Conservation (phyloP, 1,140 invertebrate species). For the Steinernema khuongi region DNA sequence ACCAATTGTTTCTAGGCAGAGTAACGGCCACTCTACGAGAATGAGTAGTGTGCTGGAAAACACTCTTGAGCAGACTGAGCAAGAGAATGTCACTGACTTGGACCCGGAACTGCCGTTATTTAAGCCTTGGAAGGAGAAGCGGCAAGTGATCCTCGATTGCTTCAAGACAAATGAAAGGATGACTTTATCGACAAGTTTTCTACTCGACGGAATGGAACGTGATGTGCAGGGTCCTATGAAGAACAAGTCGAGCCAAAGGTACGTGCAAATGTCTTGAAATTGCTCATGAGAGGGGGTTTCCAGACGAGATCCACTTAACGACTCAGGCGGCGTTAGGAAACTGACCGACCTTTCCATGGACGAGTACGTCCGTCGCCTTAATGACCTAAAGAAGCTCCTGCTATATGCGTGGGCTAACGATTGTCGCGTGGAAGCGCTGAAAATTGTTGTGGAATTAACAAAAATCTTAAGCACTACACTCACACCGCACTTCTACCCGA, state of each 20-base stretch:
- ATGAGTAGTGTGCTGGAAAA: neutral
- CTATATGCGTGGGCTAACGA: neutral
- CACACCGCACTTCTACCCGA: conserved; percentile 88
- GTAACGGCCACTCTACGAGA: neutral
- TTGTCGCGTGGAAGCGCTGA: neutral
- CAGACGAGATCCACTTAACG: neutral
- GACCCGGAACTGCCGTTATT: neutral
- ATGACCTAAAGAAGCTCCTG: conserved; percentile 1
- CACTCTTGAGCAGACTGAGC: neutral
- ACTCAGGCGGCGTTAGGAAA: neutral
- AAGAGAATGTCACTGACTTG: neutral
- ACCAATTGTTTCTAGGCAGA: neutral
- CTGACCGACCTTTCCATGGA: neutral
- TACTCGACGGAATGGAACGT: neutral
- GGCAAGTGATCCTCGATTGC: neutral
- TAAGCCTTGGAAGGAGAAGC: conserved; percentile 1
- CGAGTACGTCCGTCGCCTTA: neutral
- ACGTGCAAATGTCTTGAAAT: neutral
- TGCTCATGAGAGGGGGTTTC: neutral
- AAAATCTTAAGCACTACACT: conserved; percentile 82
- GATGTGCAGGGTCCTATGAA: neutral
- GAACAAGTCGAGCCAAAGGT: neutral
- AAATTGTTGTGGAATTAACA: conserved; percentile 69
- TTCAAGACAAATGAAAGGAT: neutral
- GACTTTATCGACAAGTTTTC: neutral